Percentiles rank a stretch among this genome's conserved stretches.
These are phyloP conservation scores for Venustaconcha ellipsiformis DNA, from an alignment of 1,140 invertebrate genomes.

Conservation along the genomic window DNA sequence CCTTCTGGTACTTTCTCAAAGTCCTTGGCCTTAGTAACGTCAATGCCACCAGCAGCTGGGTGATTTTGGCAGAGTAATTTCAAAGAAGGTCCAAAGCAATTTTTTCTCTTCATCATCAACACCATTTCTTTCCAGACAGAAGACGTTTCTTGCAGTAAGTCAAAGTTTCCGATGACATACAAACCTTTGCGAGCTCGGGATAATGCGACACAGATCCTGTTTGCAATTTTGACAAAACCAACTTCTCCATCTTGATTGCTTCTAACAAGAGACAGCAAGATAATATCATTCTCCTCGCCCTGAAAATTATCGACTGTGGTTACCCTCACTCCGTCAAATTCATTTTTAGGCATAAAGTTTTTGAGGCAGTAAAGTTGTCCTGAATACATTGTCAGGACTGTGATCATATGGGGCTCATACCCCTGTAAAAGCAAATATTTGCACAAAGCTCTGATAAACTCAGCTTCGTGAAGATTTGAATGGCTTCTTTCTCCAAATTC, in stretches of 20 bases:
- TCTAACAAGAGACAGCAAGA: conserved; percentile 85
- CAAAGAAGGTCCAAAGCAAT: conserved; percentile 52
- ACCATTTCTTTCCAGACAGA: conserved; percentile 68
- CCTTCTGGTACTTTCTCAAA: conserved; percentile 67
- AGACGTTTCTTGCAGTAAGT: conserved; percentile 68
- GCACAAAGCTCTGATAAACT: conserved; percentile 54
- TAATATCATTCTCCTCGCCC: conserved; percentile 88
- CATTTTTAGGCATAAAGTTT: conserved; percentile 53
- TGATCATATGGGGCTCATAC: conserved; percentile 63
- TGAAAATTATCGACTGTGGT: conserved; percentile 80
- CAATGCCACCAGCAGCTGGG: conserved; percentile 49
- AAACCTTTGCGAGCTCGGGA: conserved; percentile 83
- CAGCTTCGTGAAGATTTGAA: conserved; percentile 54
- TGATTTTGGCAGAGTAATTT: conserved; percentile 69
- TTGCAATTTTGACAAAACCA: conserved; percentile 82
- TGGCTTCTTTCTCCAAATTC: conserved; percentile 61
- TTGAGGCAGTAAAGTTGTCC: conserved; percentile 64
- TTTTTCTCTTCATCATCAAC: conserved; percentile 33
- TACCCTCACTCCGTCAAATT: conserved; percentile 67
- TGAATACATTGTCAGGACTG: conserved; percentile 68
- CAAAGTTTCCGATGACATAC: conserved; percentile 79
- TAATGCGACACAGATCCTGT: conserved; percentile 86
- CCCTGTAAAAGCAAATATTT: conserved; percentile 66
- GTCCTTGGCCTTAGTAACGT: conserved; percentile 50
- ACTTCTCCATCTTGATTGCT: conserved; percentile 76